A percentile compares a stretch with the other conserved stretches of the same genome.
Evolutionary conservation across 2,888 invertebrate genomes (phyloP).

Genomic region (Phania funesta): DNA sequence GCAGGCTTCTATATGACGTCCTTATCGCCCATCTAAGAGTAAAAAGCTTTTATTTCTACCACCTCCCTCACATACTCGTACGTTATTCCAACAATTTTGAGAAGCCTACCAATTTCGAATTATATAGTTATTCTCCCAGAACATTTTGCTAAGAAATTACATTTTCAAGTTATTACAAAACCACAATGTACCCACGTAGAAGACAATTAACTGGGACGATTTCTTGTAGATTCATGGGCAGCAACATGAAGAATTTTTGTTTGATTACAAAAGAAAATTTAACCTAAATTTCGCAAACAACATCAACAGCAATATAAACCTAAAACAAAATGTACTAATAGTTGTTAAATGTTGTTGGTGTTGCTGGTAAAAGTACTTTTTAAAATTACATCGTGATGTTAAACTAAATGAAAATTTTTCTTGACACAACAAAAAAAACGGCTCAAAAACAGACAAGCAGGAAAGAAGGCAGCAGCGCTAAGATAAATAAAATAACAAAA

Average conservation of each 20-base stretch:
- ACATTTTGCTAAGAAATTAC: neutral
- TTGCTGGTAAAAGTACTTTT: slow-evolving; percentile 74
- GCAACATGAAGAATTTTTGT: slow-evolving; percentile 30
- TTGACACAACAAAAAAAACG: slow-evolving; percentile 51
- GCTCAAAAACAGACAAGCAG: slow-evolving; percentile 38
- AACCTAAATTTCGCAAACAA: slow-evolving; percentile 52
- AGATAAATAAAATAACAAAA: neutral
- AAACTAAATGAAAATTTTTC: slow-evolving; percentile 69
- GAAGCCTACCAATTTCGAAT: too few relatives aligned
- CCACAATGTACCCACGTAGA: neutral
- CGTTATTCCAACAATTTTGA: too few relatives aligned
- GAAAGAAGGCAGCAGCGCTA: slow-evolving; percentile 10
- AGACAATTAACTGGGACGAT: slow-evolving; percentile 1
- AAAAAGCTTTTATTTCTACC: too few relatives aligned
- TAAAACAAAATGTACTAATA: slow-evolving; percentile 43
- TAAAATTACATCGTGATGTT: slow-evolving; percentile 79
- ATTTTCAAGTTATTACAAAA: neutral
- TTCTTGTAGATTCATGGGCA: slow-evolving; percentile 7
- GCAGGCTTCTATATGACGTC: too few relatives aligned
- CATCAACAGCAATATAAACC: slow-evolving; percentile 29
- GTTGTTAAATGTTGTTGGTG: slow-evolving; percentile 38
- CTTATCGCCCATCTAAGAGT: too few relatives aligned
- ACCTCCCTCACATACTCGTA: too few relatives aligned
- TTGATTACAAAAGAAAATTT: slow-evolving; percentile 52
- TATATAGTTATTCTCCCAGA: too few relatives aligned